Conservation (phyloP, 2,797 vertebrate species). For the Clarias fuscus region DNA sequence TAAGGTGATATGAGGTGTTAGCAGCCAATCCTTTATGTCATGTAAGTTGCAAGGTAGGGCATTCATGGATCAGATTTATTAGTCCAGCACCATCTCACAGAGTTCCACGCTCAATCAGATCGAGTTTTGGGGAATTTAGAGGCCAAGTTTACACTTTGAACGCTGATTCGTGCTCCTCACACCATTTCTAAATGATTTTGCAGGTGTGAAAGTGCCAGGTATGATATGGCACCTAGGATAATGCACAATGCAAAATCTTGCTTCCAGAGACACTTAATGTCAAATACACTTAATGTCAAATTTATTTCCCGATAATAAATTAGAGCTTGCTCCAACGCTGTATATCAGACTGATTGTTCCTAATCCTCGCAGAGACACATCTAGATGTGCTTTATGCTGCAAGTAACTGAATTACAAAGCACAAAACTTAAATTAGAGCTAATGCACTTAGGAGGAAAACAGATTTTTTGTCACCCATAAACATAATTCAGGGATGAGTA, state of each 20-base stretch:
- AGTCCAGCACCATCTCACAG: no score
- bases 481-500: slow-evolving; percentile 14
- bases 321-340: slow-evolving; percentile 25
- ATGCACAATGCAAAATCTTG: neutral
- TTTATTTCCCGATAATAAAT: slow-evolving; percentile 47
- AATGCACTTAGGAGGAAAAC: slow-evolving; percentile 41
- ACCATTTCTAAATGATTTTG: no score
- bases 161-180: no score
- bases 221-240: no score
- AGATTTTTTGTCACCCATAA: slow-evolving; percentile 24
- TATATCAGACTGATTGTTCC: neutral
- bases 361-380: slow-evolving; percentile 35
- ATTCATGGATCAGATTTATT: no score
- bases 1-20: no score
- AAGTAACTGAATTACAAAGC: slow-evolving; percentile 44
- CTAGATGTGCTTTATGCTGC: slow-evolving; percentile 44
- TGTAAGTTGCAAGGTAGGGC: no score
- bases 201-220: no score
- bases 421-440: slow-evolving; percentile 39
- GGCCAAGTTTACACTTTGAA: no score
- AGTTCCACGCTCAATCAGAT: no score
- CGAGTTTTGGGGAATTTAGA: no score
- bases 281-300: neutral
- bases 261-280: neutral
- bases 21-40: no score